phyloP scores from a whole-genome alignment of 2,113 vertebrate species.

The Psophia crepitans region DNA sequence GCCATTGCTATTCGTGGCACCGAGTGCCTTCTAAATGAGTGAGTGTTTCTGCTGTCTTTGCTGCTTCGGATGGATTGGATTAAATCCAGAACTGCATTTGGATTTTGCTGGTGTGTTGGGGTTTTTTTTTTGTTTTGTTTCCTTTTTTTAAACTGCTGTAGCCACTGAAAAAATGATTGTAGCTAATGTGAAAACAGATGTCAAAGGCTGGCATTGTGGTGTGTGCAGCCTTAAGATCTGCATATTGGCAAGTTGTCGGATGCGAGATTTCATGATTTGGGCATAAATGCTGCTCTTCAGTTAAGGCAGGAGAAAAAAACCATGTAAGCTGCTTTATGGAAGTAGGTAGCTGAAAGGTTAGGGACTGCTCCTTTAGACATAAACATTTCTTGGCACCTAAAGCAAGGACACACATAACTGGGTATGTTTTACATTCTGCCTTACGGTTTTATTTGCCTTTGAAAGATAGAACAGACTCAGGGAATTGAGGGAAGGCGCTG shows the following conservation, averaged over 20 bases:
- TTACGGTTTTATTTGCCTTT: not conserved
- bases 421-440: not conserved
- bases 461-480: accelerated
- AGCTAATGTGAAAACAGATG: not conserved
- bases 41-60: not conserved
- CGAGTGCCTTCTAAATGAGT: not conserved
- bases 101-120: not conserved
- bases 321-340: not conserved
- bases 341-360: not conserved
- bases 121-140: not conserved
- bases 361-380: not conserved
- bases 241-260: not conserved
- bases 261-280: not conserved
- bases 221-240: not conserved
- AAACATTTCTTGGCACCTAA: not conserved
- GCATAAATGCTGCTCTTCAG: not conserved
- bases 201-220: not conserved
- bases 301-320: not conserved
- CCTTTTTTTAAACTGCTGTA: not conserved
- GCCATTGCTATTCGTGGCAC: not conserved
- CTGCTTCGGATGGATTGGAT: not conserved
- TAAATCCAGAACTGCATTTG: not conserved
- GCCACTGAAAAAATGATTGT: not conserved
- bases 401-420: not conserved
- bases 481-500: not conserved